Evolutionary conservation across 2,888 invertebrate species (phyloP).

Genomic region (Epistrophe grossulariae): DNA sequence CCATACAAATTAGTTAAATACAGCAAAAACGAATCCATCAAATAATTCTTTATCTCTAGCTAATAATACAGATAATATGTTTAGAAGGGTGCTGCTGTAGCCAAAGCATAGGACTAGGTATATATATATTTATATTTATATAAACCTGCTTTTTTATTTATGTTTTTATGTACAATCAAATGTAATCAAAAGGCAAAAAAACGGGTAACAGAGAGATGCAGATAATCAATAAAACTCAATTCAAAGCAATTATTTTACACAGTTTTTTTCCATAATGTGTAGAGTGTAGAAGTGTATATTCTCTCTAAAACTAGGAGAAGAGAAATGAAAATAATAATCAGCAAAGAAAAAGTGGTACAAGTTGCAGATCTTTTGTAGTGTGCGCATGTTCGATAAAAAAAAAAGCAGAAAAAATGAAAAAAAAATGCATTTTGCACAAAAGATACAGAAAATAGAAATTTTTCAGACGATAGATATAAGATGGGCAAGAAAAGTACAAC

Average conservation of each 20-base stretch:
- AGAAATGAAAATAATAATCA: conserved; percentile 36
- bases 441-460: conserved; percentile 30
- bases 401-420: conserved; percentile 42
- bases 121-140: background rate
- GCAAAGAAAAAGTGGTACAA: conserved; percentile 66
- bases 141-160: conserved; percentile 14
- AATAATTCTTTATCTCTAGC: conserved; percentile 47
- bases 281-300: background rate
- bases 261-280: conserved; percentile 8
- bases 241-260: conserved; percentile 62
- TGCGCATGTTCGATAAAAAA: conserved; percentile 64
- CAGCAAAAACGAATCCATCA: conserved; percentile 53
- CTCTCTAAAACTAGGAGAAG: conserved; percentile 18
- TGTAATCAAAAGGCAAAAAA: conserved; percentile 36
- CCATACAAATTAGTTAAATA: conserved; percentile 45
- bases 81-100: conserved; percentile 21
- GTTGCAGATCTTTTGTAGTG: conserved; percentile 53
- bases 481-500: background rate
- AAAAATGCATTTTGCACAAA: conserved; percentile 38
- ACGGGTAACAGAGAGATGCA: conserved; percentile 7
- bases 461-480: background rate
- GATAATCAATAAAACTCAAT: conserved; percentile 51
- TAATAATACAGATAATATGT: conserved; percentile 35
- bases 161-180: conserved; percentile 41
- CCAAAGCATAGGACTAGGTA: background rate